A percentile compares a stretch with the other conserved stretches of the same genome.
These are phyloP conservation scores for Drosophila nr. perissopoda DNA, from an alignment of 2,888 invertebrate species.

Conservation along the genomic window DNA sequence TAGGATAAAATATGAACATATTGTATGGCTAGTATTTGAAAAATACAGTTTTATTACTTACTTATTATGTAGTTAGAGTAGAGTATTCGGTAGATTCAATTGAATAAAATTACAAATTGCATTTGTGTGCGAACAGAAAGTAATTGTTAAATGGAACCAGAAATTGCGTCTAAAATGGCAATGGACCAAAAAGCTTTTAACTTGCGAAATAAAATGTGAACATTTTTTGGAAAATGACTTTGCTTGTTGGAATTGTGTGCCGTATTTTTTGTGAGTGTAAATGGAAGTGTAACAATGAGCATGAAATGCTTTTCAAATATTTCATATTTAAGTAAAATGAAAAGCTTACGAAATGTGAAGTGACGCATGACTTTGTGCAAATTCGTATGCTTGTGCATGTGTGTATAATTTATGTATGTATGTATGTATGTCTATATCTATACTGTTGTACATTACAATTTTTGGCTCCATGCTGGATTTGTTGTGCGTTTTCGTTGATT, in stretches of 20 bases:
- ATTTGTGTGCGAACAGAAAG: constrained; percentile 50
- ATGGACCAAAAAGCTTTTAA: constrained; percentile 47
- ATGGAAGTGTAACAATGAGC: constrained; percentile 51
- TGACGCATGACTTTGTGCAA: constrained; percentile 59
- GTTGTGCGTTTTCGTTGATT: constrained; percentile 66
- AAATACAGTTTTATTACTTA: constrained; percentile 29
- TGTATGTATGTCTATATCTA: constrained; percentile 16
- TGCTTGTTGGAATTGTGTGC: constrained; percentile 37
- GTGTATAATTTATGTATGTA: constrained; percentile 3
- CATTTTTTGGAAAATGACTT: constrained; percentile 69
- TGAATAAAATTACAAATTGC: constrained; percentile 61
- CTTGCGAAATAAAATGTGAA: constrained; percentile 34
- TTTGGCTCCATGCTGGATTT: constrained; percentile 76
- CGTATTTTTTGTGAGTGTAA: constrained; percentile 8
- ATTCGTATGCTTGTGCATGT: constrained; percentile 14
- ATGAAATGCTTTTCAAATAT: constrained; percentile 59
- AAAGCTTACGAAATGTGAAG: constrained; percentile 28
- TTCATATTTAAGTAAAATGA: constrained; percentile 49
- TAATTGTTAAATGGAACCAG: constrained; percentile 55
- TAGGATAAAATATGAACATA: constrained; percentile 21
- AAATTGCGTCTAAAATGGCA: constrained; percentile 54
- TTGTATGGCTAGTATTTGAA: not conserved
- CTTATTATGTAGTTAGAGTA: constrained; percentile 17
- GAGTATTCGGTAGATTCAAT: constrained; percentile 27
- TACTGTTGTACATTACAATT: constrained; percentile 76